Conservation (phyloP, 2,113 vertebrate species). For the Rhabdornis inornatus region DNA sequence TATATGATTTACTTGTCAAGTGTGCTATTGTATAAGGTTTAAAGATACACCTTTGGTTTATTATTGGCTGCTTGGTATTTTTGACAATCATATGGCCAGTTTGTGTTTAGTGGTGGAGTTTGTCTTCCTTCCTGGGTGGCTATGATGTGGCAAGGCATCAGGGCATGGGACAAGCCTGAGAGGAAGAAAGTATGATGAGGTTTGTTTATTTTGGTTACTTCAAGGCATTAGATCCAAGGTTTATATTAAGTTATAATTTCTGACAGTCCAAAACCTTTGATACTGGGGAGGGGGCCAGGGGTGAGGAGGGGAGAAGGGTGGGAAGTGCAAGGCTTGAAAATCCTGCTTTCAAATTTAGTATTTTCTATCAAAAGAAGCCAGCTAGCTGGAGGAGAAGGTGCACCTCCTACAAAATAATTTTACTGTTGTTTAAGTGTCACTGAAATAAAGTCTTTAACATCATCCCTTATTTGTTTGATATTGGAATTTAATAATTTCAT, state of each 20-base stretch:
- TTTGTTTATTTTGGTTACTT: neutral
- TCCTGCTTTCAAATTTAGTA: neutral
- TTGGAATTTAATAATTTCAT: neutral
- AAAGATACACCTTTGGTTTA: neutral
- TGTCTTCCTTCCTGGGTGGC: neutral
- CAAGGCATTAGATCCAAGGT: neutral
- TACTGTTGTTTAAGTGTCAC: neutral
- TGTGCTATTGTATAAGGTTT: neutral
- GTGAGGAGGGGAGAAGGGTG: neutral
- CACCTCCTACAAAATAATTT: neutral
- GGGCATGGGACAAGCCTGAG: neutral
- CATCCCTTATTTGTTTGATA: neutral
- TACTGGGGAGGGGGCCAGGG: fast-evolving
- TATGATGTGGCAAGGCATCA: neutral
- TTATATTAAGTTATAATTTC: neutral
- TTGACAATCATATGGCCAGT: neutral
- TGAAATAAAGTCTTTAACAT: neutral
- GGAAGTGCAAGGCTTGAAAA: neutral
- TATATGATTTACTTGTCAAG: neutral
- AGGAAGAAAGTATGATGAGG: neutral
- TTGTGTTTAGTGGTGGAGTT: neutral
- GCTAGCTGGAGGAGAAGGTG: neutral
- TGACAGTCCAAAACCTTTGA: neutral
- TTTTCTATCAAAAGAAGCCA: neutral
- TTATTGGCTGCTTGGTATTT: neutral